These are phyloP conservation scores for Meloidogyne exigua DNA, from an alignment of 1,140 invertebrate genomes.

Conservation along the genomic window DNA sequence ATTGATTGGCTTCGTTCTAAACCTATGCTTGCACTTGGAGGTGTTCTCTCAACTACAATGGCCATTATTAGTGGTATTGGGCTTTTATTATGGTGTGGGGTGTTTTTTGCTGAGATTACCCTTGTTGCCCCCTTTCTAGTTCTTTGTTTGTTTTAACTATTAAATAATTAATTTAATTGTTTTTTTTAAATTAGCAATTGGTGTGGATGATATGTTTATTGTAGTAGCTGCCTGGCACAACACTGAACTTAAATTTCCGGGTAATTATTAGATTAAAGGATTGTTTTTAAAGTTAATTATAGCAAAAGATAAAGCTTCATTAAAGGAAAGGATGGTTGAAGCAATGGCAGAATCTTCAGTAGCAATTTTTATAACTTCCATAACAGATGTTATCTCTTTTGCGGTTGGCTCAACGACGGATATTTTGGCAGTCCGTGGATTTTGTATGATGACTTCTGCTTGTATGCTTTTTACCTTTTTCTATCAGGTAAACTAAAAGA, in stretches of 20 bases:
- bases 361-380: constrained; percentile 63
- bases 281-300: not conserved
- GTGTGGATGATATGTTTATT: constrained; percentile 69
- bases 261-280: constrained; percentile 14
- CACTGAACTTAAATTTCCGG: constrained; percentile 59
- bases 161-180: no score
- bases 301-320: constrained; percentile 42
- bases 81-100: constrained; percentile 81
- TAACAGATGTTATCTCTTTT: constrained; percentile 62
- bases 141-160: constrained; percentile 80
- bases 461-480: constrained; percentile 64
- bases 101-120: constrained; percentile 91
- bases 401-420: constrained; percentile 59
- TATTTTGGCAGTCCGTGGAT: constrained; percentile 62
- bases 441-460: constrained; percentile 63
- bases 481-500: constrained; percentile 49
- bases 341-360: constrained; percentile 58
- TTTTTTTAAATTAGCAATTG: constrained; percentile 65
- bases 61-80: constrained; percentile 86
- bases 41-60: constrained; percentile 84
- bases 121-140: constrained; percentile 89
- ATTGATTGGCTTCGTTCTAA: constrained; percentile 61
- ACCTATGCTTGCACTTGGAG: constrained; percentile 58
- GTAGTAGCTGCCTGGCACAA: constrained; percentile 65
- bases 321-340: constrained; percentile 62